Percentiles rank a stretch among this genome's conserved stretches.
Evolutionary conservation across 2,888 invertebrate genomes (phyloP).

Genomic region (Stenodema calcarata): DNA sequence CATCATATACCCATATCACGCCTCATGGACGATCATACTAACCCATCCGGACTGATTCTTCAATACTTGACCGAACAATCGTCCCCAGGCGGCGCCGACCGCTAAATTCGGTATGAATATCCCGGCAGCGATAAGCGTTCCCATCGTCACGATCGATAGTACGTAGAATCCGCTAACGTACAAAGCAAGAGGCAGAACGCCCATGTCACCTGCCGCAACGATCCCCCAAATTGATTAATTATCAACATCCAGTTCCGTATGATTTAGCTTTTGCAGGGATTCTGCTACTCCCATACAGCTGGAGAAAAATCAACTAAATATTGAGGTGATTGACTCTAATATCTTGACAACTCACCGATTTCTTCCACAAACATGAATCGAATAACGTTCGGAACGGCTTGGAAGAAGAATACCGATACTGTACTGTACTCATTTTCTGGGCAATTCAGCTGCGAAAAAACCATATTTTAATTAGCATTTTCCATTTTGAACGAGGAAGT

Average conservation of each 20-base stretch:
- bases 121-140: conserved; percentile 67
- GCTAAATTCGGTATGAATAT: conserved; percentile 70
- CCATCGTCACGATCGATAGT: conserved; percentile 69
- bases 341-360: background rate
- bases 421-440: background rate
- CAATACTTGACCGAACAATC: conserved; percentile 63
- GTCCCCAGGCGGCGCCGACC: conserved; percentile 70
- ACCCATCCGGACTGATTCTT: conserved; percentile 15
- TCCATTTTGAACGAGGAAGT: too few species aligned
- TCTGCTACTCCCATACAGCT: too few species aligned
- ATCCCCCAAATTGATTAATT: too few species aligned
- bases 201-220: background rate
- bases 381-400: conserved; percentile 31
- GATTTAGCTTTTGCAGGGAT: too few species aligned
- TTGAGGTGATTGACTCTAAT: background rate
- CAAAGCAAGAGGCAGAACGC: background rate
- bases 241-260: too few species aligned
- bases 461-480: too few species aligned
- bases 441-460: conserved; percentile 6
- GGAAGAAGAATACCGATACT: background rate
- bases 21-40: too few species aligned
- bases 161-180: conserved; percentile 65
- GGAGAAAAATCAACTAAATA: too few species aligned
- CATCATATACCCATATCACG: too few species aligned
- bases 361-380: conserved; percentile 8